Evolutionary conservation across 1,140 invertebrate genomes (phyloP), one percentile per base, ranked within the genome.

Genomic region (Anastatus disparis): DNA sequence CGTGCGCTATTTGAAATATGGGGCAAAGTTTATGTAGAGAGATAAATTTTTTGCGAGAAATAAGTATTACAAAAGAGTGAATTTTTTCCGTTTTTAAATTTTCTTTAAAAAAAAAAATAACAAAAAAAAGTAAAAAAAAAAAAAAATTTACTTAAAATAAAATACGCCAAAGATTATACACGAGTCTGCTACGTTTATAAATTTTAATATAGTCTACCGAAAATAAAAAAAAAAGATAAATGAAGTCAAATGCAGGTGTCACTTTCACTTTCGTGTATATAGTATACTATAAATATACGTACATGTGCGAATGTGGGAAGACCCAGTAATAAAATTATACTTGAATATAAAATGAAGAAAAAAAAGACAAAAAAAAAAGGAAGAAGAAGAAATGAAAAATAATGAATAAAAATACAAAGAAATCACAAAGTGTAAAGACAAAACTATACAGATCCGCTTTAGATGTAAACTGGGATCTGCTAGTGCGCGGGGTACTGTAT

Each of bases 181-280:
- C 66, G 71, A 68, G 58, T 72, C 70, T 70, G 72, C 75, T 69
- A 68, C 65, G 69, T 79, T 79, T 79, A 76, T 78, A 79, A 71
- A 72, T 77, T 79, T 78, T 77, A 77, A 74, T 78, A 72, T 72
- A 62, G 71, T n/a, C n/a, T n/a, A n/a, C n/a, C n/a, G n/a, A n/a
- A n/a, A n/a, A n/a, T n/a, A n/a, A n/a, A n/a, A n/a, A n/a, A n/a
- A n/a, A n/a, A n/a, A 74, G 42, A 75, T 61, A 75, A 70, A 50
- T 44, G 26, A 61, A 42, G n/a, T 42, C 4, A 66, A 72, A 71
- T 24, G 42, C 64, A 76, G 52, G 22, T 70, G 72, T 62, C 61
- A 72, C 70, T 73, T 74, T 74, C 68, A 76, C 71, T 73, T 76
- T 75, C 75, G 66, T 78, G 70, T 77, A 78, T 70, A 76, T 75